These are phyloP conservation scores for Caenorhabditis imperialis DNA, from an alignment of 2,888 invertebrate genomes.

Conservation along the genomic window DNA sequence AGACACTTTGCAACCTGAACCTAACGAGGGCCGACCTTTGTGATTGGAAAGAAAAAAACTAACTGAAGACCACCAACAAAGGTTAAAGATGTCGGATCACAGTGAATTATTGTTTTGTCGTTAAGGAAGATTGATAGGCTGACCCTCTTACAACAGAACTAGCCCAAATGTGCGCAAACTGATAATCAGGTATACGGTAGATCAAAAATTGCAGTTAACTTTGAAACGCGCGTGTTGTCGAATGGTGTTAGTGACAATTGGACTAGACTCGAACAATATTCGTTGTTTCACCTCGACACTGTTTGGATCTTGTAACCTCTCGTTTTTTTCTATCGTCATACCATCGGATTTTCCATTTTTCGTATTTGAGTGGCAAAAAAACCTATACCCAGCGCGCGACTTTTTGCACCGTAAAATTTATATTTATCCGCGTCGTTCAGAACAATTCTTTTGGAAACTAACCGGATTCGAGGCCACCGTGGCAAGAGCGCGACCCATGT, in stretches of 20 bases:
- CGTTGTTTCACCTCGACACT: no score
- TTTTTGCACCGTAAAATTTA: conserved; percentile 35
- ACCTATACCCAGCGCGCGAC: neutral
- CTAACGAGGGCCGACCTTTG: no score
- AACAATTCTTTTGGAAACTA: conserved; percentile 3
- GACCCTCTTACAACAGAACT: neutral
- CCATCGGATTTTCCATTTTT: conserved; percentile 27
- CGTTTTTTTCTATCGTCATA: conserved; percentile 2
- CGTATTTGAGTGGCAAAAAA: conserved; percentile 6
- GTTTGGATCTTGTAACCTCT: no score
- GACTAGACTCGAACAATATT: no score
- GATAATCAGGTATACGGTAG: no score
- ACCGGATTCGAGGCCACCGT: conserved; percentile 46
- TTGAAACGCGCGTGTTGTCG: no score
- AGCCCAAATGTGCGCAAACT: no score
- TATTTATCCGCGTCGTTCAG: no score
- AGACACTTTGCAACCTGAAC: neutral
- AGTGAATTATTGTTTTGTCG: conserved; percentile 14
- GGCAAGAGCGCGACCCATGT: conserved; percentile 42
- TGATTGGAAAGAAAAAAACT: neutral
- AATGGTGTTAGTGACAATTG: no score
- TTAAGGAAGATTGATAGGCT: conserved; percentile 1
- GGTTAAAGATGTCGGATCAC: no score
- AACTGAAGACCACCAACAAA: neutral
- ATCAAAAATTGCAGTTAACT: no score